Conservation (phyloP, 2,113 vertebrate species). For the Grammomys dolichurus region DNA sequence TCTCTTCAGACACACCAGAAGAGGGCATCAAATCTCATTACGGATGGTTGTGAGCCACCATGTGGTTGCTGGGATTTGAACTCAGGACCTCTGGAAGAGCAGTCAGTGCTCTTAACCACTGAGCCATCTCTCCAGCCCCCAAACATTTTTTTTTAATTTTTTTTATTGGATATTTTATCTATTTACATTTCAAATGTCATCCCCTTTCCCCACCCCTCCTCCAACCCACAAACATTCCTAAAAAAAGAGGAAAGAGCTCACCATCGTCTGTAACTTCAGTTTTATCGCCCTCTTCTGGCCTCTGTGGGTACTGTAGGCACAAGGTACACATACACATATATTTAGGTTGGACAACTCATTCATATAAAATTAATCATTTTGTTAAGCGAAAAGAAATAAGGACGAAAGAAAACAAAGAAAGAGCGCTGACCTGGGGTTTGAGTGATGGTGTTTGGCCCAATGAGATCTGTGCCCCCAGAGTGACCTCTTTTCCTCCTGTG, state of each 20-base stretch:
- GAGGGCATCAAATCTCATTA: too few relatives aligned
- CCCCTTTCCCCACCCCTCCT: too few relatives aligned
- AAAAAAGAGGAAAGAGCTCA: background rate
- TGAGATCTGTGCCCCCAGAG: background rate
- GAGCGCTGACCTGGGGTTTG: accelerated
- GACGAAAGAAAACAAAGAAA: background rate
- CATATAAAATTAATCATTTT: background rate
- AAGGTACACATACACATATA: background rate
- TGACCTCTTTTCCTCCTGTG: background rate
- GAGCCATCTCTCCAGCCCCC: too few relatives aligned
- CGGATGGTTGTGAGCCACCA: too few relatives aligned
- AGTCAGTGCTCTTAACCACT: too few relatives aligned
- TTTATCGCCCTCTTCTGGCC: background rate
- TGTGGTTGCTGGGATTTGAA: too few relatives aligned
- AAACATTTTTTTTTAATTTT: too few relatives aligned
- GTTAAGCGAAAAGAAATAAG: background rate
- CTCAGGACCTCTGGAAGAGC: too few relatives aligned
- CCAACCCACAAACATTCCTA: background rate
- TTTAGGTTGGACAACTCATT: background rate
- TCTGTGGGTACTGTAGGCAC: background rate
- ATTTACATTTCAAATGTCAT: too few relatives aligned
- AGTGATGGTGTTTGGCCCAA: background rate
- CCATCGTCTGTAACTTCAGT: background rate
- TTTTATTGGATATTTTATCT: too few relatives aligned
- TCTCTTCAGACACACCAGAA: too few relatives aligned